Conservation (phyloP, 35 echinoderm and acorn worm genomes). For the Heliocidaris erythrogramma region DNA sequence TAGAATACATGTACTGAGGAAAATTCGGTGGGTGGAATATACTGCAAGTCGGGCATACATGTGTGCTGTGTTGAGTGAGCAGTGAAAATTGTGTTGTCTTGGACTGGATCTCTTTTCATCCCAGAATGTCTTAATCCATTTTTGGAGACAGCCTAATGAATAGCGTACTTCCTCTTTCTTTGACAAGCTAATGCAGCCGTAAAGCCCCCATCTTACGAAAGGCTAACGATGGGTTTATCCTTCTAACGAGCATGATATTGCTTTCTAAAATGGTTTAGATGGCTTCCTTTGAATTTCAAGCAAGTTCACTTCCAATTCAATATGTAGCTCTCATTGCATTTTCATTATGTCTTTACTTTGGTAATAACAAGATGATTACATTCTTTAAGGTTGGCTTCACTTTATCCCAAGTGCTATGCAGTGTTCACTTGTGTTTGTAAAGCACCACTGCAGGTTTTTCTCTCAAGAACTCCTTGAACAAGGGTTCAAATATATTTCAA, state of each 20-base stretch:
- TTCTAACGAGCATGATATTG: background rate
- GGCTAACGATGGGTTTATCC: background rate
- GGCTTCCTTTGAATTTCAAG: background rate
- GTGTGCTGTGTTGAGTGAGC: background rate
- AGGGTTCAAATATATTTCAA: background rate
- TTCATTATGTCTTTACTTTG: conserved; percentile 8
- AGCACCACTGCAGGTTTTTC: background rate
- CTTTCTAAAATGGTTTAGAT: background rate
- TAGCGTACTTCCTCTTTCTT: background rate
- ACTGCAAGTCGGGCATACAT: too few species aligned
- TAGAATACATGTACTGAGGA: too few species aligned
- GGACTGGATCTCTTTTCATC: background rate
- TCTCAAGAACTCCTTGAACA: background rate
- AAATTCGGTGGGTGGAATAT: too few species aligned
- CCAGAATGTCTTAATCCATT: background rate
- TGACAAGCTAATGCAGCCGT: background rate
- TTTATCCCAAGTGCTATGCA: background rate
- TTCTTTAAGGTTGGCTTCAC: background rate
- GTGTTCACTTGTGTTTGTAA: background rate
- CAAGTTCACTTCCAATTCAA: background rate
- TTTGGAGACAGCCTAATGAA: background rate
- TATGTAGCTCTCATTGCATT: background rate
- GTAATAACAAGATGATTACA: background rate
- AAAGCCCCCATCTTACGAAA: background rate
- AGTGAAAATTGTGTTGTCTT: background rate